phyloP scores from a whole-genome alignment of 2,888 invertebrate genomes.

The Machimus rusticus region DNA sequence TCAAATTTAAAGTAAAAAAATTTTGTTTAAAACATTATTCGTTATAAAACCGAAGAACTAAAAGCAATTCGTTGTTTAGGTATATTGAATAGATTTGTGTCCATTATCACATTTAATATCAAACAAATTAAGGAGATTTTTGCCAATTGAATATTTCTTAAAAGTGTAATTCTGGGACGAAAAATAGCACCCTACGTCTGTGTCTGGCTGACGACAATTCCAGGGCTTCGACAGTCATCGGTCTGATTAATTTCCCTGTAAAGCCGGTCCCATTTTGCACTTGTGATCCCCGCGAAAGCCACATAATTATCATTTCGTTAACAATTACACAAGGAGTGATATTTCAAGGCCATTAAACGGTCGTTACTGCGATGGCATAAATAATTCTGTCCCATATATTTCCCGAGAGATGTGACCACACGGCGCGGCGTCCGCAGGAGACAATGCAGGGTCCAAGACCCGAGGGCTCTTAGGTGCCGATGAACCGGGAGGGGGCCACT shows the following conservation, averaged over 20 bases:
- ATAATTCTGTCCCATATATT: constrained; percentile 20
- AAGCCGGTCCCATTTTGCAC: not conserved
- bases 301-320: not conserved
- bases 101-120: too few species aligned
- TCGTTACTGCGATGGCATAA: constrained; percentile 10
- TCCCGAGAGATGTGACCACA: not conserved
- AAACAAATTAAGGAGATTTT: too few species aligned
- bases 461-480: not conserved
- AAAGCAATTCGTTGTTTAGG: too few species aligned
- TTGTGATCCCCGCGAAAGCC: not conserved
- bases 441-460: not conserved
- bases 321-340: not conserved
- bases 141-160: too few species aligned
- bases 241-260: not conserved
- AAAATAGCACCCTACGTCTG: not conserved
- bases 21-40: too few species aligned
- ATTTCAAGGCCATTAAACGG: not conserved
- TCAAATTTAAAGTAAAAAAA: too few species aligned
- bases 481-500: not conserved
- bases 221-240: not conserved
- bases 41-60: too few species aligned
- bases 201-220: not conserved
- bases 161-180: not conserved
- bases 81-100: too few species aligned
- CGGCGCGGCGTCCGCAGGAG: not conserved